Base-by-base conservation (phyloP, 2,797 vertebrate genomes). In the Oryzias dopingdopingensis region DNA sequence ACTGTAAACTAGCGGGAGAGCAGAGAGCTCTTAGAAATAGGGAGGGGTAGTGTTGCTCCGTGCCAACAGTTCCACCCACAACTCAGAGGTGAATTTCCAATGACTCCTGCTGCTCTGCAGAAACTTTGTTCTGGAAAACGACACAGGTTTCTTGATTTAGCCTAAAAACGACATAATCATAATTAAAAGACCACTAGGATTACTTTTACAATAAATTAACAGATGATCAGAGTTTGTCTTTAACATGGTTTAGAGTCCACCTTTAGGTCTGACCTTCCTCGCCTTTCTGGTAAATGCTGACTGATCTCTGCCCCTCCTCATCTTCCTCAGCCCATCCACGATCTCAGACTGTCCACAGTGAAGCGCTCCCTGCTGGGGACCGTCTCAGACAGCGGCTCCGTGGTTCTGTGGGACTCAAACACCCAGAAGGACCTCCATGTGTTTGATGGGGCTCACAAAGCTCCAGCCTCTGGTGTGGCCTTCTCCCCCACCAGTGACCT, bases 401-500 rank as follows among this genome's bases (percentile, higher is more conserved):
- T 98, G 66, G 94, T 94, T 14, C 91, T 99, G 16, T 99, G 97
- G 97, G 97, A 99, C 72, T 90, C 94, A 56, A 96, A 98, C 83
- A 94, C 89, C 66, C 95, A 97, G 87, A 95, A 85, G 64, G 88
- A 94, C 4, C 88, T 96, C 58, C 94, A 96, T 20, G 88, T 88
- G 43, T 98, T 99, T 49, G 93, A 95, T 54, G 80, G 86, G 16
- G 85, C 93, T 14, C 97, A 99, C 76, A 98, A 97, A 81, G 97
- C 96, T 6, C 97, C 97, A 0, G 93, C 94, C 67, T 95, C 92
- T 0, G 95, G 94, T 73, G 86, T 99, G 62, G 92, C 92, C 70
- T 99, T 99, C 89, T 99, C 97, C 57, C 97, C 97, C 2, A 92
- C 94, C 85, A 97, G 94, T 54, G 95, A 98, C 41, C 77, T 99